A percentile compares a stretch with the other conserved stretches of the same genome.
Evolutionary conservation across 2,888 invertebrate species (phyloP).

Genomic region (Lasioglossum villosulum): DNA sequence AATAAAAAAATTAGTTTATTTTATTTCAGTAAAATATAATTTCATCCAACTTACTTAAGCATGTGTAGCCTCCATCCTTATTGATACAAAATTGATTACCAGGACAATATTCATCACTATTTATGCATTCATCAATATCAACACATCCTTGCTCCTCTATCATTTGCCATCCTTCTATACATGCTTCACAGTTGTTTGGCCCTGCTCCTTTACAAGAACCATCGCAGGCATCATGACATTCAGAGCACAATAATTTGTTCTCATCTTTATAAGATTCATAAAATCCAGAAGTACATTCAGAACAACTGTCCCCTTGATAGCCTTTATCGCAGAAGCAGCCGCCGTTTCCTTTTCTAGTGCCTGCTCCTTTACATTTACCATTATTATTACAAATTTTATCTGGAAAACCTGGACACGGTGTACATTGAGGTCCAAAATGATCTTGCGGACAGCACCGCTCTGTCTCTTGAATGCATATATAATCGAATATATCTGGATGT

Average conservation of each 20-base stretch:
- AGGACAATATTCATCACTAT: conserved; percentile 86
- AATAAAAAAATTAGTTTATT: conserved; percentile 14
- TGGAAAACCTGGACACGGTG: conserved; percentile 91
- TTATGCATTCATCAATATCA: conserved; percentile 93
- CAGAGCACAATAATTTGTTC: conserved; percentile 90
- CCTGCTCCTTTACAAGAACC: conserved; percentile 91
- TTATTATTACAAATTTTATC: conserved; percentile 92
- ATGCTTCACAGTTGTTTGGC: conserved; percentile 88
- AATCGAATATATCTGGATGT: conserved; percentile 88
- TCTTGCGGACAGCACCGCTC: conserved; percentile 93
- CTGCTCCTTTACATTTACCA: conserved; percentile 94
- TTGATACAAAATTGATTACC: conserved; percentile 94
- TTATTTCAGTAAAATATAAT: not conserved
- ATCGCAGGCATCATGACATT: conserved; percentile 92
- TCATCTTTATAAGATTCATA: conserved; percentile 91
- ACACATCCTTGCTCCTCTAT: conserved; percentile 91
- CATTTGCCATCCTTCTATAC: conserved; percentile 90
- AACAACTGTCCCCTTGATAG: conserved; percentile 92
- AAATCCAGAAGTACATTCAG: conserved; percentile 90
- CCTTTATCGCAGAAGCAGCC: conserved; percentile 94
- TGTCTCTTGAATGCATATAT: conserved; percentile 92
- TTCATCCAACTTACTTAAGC: conserved; percentile 85
- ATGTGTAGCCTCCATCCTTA: conserved; percentile 92
- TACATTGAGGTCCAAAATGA: conserved; percentile 93
- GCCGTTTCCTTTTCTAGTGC: conserved; percentile 97